Evolutionary conservation across 2,888 invertebrate species (phyloP), one percentile per base, ranked within the genome.

Genomic region (Euplagia quadripunctaria): DNA sequence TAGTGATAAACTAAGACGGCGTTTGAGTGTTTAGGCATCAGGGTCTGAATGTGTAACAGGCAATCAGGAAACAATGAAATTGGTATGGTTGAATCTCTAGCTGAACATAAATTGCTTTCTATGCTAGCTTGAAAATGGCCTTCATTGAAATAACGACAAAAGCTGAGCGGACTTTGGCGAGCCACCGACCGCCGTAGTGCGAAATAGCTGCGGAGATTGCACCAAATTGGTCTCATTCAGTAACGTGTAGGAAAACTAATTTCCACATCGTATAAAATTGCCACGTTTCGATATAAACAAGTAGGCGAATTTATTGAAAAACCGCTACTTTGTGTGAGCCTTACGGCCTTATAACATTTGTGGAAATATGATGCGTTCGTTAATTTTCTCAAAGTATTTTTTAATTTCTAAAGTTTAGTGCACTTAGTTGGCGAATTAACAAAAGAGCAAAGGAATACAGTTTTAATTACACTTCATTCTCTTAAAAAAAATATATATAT

Each of bases 191-290:
- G 61, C 46, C 49, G n/a, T 46, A 31, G 52, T 58, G 43, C 65
- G 63, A 58, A 76, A 74, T 71, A 75, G 52, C 71, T 64, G 17
- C 70, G 71, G 75, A 84, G 82, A 85, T 86, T 82, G 81, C 82
- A 80, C 78, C 72, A 82, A 85, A 86, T 85, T 83, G 78, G 73
- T 77, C 68, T 74, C 75, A 79, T 79, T 80, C 79, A 82, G 67
- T 75, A 64, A 74, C 67, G 49, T 70, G 69, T 70, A 77, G 78
- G 70, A 73, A 81, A 85, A 75, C 80, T 79, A 76, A 83, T 83
- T 81, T 79, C 46, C 71, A 64, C 72, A 43, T 69, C 72, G 68
- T 70, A 55, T 73, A 68, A 70, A 70, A 79, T 79, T 76, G 73
- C 72, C 55, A 72, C 71, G 76, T 78, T 77, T 74, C 66, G 52